phyloP scores from a whole-genome alignment of 2,888 invertebrate genomes.

The Ganaspis brasiliensis region DNA sequence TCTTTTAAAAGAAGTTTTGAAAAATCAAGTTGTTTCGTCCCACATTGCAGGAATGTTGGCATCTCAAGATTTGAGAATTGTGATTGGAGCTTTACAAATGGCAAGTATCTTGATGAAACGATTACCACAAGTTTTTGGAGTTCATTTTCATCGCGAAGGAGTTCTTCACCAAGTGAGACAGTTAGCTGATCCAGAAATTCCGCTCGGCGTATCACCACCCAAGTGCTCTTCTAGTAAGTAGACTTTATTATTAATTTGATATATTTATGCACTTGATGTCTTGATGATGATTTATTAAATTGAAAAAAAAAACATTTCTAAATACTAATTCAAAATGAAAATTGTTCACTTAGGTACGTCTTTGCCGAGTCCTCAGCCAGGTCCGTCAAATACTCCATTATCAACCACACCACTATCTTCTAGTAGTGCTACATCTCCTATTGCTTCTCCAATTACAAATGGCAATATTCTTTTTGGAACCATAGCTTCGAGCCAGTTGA shows the following conservation, averaged over 20 bases:
- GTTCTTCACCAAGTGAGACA: slow-evolving; percentile 95
- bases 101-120: slow-evolving; percentile 98
- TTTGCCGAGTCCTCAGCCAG: slow-evolving; percentile 79
- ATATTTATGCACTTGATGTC: too few species aligned
- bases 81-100: slow-evolving; percentile 98
- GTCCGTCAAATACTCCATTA: slow-evolving; percentile 78
- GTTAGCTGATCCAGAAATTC: slow-evolving; percentile 86
- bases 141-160: slow-evolving; percentile 98
- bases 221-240: slow-evolving; percentile 79
- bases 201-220: slow-evolving; percentile 81
- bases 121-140: slow-evolving; percentile 95
- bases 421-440: slow-evolving; percentile 77
- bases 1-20: slow-evolving; percentile 87
- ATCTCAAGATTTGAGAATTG: slow-evolving; percentile 96
- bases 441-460: slow-evolving; percentile 78
- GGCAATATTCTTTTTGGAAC: slow-evolving; percentile 78
- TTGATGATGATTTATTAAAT: neutral
- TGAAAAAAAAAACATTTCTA: neutral
- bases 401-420: slow-evolving; percentile 77
- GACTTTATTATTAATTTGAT: neutral
- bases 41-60: slow-evolving; percentile 99
- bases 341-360: slow-evolving; percentile 72
- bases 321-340: too few species aligned
- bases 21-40: slow-evolving; percentile 92
- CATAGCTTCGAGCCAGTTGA: slow-evolving; percentile 77